Evolutionary conservation across 2,888 invertebrate genomes (phyloP), one percentile per base, ranked within the genome.

Genomic region (Coelogynopora nodosa): DNA sequence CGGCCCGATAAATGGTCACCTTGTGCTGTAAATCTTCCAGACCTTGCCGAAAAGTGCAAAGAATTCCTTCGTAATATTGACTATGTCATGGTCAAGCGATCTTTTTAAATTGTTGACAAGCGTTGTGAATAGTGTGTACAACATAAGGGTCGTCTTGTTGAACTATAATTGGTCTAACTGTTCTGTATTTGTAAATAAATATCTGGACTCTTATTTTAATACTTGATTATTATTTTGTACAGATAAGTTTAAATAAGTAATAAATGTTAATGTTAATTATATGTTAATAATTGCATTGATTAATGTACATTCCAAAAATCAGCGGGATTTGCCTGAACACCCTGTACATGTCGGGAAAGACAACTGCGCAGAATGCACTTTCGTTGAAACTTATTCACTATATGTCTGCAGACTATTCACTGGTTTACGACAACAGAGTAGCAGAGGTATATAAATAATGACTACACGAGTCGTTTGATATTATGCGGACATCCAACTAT

Each of bases 21-120:
- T n/a, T 26, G 74, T 74, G 74, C 74, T 74, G 18, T n/a, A 74
- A 74, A 10, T 23, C 74, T 74, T 74, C 74, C 74, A 74, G 74
- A 74, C 74, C 74, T 74, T 74, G 74, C 74, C 74, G 23, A 74
- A 74, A 74, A 26, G 27, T 23, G 74, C 74, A 26, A 74, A 23
- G 74, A 74, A 74, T 74, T 74, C 74, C 23, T 74, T 74, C 74
- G 23, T 26, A 74, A 74, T 74, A 74, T 74, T 74, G 74, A 74
- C 74, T 74, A 74, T 74, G 74, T n/a, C 74, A 74, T 74, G 74
- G 74, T 74, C 74, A 74, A 74, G 23, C 74, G 74, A 74, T 74
- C 23, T 74, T 74, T 74, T 74, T 2, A 74, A 74, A 74, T 5
- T 23, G 5, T 74, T 74, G 5, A 74, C 74, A 74, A 74, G 27